These are phyloP conservation scores for Alces alces DNA, from an alignment of 2,113 vertebrate species.

Conservation along the genomic window DNA sequence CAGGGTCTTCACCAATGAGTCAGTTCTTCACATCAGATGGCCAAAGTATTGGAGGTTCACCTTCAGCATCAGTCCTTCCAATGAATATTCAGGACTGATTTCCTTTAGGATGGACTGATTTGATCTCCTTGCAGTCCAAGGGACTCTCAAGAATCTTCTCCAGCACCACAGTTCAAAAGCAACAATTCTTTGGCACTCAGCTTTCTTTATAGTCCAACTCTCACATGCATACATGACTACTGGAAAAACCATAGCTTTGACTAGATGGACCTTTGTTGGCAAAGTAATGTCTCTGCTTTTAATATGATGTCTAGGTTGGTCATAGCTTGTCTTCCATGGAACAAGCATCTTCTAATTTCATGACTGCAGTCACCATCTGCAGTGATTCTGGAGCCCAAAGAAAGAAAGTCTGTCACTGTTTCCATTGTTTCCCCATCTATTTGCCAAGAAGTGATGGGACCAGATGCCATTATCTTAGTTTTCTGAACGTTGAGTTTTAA, in stretches of 20 bases:
- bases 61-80: too few relatives aligned
- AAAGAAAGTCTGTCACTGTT: not conserved
- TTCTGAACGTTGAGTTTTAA: not conserved
- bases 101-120: too few relatives aligned
- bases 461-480: not conserved
- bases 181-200: too few relatives aligned
- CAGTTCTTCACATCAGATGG: too few relatives aligned
- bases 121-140: too few relatives aligned
- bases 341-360: not conserved
- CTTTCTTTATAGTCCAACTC: too few relatives aligned
- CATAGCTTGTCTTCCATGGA: not conserved
- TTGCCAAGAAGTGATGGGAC: not conserved
- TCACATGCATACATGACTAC: not conserved
- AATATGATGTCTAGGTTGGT: not conserved
- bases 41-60: too few relatives aligned
- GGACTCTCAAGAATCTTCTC: too few relatives aligned
- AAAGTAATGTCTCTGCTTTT: not conserved
- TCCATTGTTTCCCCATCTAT: not conserved
- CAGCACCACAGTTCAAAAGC: too few relatives aligned
- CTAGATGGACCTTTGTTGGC: not conserved
- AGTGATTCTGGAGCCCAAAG: not conserved
- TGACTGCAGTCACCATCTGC: not conserved
- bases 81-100: too few relatives aligned
- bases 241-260: not conserved
- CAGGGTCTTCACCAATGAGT: too few relatives aligned